Evolutionary conservation across 2,113 vertebrate species (phyloP).

Genomic region (Apeltes quadracus): DNA sequence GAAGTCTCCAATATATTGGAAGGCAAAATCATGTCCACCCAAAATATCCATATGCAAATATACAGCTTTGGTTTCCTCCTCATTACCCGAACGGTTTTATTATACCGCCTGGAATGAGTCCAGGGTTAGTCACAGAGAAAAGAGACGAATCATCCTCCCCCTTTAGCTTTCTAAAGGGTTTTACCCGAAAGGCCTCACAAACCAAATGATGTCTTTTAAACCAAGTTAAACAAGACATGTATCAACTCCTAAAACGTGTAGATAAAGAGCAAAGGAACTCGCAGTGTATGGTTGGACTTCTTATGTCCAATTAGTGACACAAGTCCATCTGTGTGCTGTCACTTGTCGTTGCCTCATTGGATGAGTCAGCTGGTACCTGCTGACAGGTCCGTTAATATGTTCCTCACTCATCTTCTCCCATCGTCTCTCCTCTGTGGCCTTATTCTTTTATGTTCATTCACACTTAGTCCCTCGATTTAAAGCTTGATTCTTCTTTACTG

Average conservation of each 20-base stretch:
- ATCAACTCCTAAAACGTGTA: conserved; percentile 27
- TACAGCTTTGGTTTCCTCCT: not conserved
- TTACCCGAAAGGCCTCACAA: not conserved
- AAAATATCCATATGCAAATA: not conserved
- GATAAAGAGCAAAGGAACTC: too few species aligned
- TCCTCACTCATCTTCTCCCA: conserved; percentile 23
- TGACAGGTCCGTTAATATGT: conserved; percentile 15
- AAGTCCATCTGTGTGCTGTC: conserved; percentile 8
- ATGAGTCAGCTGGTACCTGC: conserved; percentile 10
- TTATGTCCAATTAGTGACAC: conserved; percentile 30
- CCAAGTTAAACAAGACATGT: conserved; percentile 24
- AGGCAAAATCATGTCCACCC: not conserved
- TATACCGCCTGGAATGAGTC: not conserved
- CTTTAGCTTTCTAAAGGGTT: not conserved
- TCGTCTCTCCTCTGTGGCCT: conserved; percentile 14
- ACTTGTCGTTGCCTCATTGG: conserved; percentile 20
- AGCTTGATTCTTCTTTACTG: conserved; percentile 30
- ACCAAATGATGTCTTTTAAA: not conserved
- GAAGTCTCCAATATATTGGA: not conserved
- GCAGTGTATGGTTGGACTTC: conserved; percentile 30
- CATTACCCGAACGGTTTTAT: not conserved
- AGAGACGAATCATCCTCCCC: too few species aligned
- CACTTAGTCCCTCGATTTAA: conserved; percentile 45
- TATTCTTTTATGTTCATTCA: conserved; percentile 33
- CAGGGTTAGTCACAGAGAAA: not conserved